Evolutionary conservation across 2,113 vertebrate genomes (phyloP), one percentile per base, ranked within the genome.

Genomic region (Stictonetta naevosa): DNA sequence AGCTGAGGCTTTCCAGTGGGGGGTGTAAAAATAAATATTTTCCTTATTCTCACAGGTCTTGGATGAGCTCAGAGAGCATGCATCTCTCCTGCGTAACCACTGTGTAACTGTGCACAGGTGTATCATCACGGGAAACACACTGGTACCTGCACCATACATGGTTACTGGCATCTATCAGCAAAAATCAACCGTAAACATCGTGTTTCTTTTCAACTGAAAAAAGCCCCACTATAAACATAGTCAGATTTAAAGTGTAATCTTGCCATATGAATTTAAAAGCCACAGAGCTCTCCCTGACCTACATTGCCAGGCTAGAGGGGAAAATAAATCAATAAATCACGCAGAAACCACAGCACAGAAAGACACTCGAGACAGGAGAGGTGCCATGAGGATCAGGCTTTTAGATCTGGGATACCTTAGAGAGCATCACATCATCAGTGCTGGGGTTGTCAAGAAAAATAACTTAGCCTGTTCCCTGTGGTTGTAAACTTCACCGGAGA

Each of bases 181-280:
- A 90, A 92, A 83, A 72, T 6, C 10, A 84, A 22, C 40, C 18
- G 31, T 79, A 88, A 91, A 81, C 23, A 62, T 59, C 92, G 58
- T 81, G 73, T 72, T 93, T 93, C 87, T 87, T 91, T 89, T 79
- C 77, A 91, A 91, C 48, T 81, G 80, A 66, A 94, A 96, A 96
- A 94, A 92, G 11, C 42, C 60, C 40, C 69, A 50, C 53, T 40
- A 53, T n/a, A 64, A 92, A 83, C 93, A 83, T 19, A 93, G 86
- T 83, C 88, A 44, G 60, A 97, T 86, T 93, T 92, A 95, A 28
- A 46, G 63, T 40, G 60, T 93, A 94, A 95, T 96, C 85, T 94
- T 72, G 73, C 74, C 78, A 88, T 92, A 91, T 67, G 80, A 91
- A 79, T 83, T 93, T 48, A 59, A 90, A 78, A 95, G 67, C 76